A percentile compares a stretch with the other conserved stretches of the same genome.
Conservation (phyloP, 2,888 invertebrate genomes). For the Amphiduros pacificus region DNA sequence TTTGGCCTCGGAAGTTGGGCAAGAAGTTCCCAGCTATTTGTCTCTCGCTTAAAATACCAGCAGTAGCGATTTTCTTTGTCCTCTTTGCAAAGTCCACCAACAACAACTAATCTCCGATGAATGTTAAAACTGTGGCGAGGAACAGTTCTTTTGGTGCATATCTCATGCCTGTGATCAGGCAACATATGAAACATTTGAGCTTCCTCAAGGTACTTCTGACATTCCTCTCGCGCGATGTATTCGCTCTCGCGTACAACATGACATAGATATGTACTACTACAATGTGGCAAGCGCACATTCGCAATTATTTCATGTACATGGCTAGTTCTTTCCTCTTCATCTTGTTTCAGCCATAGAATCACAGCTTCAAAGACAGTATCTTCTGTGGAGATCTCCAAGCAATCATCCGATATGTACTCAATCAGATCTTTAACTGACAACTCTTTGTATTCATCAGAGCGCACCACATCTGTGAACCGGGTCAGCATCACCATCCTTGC, state of each 20-base stretch:
- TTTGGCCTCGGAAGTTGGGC: slow-evolving; percentile 24
- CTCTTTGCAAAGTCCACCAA: slow-evolving; percentile 23
- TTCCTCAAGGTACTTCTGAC: slow-evolving; percentile 16
- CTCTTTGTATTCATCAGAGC: not conserved
- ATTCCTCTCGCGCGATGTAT: not conserved
- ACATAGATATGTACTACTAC: slow-evolving; percentile 20
- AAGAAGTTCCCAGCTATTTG: slow-evolving; percentile 22
- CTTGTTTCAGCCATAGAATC: slow-evolving; percentile 16
- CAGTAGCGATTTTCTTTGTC: slow-evolving; percentile 13
- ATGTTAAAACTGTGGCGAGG: slow-evolving; percentile 12
- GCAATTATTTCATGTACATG: slow-evolving; percentile 1
- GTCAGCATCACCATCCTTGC: slow-evolving; percentile 19
- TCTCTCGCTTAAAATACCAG: slow-evolving; percentile 22
- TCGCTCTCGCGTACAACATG: slow-evolving; percentile 10
- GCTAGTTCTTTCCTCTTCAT: slow-evolving; percentile 1
- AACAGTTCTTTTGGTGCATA: slow-evolving; percentile 10
- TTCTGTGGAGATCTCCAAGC: slow-evolving; percentile 18
- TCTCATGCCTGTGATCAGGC: slow-evolving; percentile 18
- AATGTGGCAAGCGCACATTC: slow-evolving; percentile 21
- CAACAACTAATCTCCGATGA: slow-evolving; percentile 12
- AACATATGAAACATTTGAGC: slow-evolving; percentile 21
- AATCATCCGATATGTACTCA: slow-evolving; percentile 25
- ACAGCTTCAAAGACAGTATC: slow-evolving; percentile 27
- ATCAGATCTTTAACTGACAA: slow-evolving; percentile 20
- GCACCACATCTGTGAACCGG: slow-evolving; percentile 22